These are phyloP conservation scores for silkworm (Bombyx mori) DNA, from an alignment of 1,140 invertebrate genomes.

Conservation along the genomic window ASM3026992v2 NC_085112.1:12319001-12319500, in stretches of 20 bases:
- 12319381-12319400: slow-evolving; percentile 34
- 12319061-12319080: no score
- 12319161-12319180: slow-evolving; percentile 19
- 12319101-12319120: not conserved
- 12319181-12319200: slow-evolving; percentile 38
- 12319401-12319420: slow-evolving; percentile 40
- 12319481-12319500: no score
- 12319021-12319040: no score
- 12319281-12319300: slow-evolving; percentile 16
- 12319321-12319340: slow-evolving; percentile 23
- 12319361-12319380: slow-evolving; percentile 42
- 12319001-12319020: no score
- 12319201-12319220: slow-evolving; percentile 42
- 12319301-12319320: slow-evolving; percentile 8
- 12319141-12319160: slow-evolving; percentile 22
- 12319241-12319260: slow-evolving; percentile 19
- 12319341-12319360: slow-evolving; percentile 25
- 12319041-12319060: no score
- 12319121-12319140: not conserved
- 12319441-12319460: slow-evolving; percentile 29
- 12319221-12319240: slow-evolving; percentile 19
- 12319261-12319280: slow-evolving; percentile 7
- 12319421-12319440: slow-evolving; percentile 48
- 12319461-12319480: no score
- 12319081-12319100: not conserved